These are phyloP conservation scores for Pygocentrus nattereri DNA, from an alignment of 2,797 vertebrate species.

Conservation along the genomic window DNA sequence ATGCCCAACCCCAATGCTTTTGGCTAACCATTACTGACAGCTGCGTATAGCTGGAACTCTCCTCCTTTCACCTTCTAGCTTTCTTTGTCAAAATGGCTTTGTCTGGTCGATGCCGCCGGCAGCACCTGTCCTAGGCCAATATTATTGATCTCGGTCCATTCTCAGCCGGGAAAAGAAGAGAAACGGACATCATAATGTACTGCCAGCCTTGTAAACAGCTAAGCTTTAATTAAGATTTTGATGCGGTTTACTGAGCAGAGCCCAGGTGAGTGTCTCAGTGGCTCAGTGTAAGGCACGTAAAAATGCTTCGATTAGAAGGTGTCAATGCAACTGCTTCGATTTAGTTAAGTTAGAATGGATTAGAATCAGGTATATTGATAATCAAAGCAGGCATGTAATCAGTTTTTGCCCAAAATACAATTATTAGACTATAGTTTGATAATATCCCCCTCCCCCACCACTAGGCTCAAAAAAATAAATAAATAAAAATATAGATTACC, in stretches of 20 bases:
- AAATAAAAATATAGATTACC: too few species aligned
- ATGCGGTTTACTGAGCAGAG: not conserved
- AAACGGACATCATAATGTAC: slow-evolving; percentile 3
- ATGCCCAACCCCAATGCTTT: not conserved
- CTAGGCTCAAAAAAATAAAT: too few species aligned
- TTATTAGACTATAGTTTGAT: too few species aligned
- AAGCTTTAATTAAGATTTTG: not conserved
- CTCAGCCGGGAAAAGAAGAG: not conserved
- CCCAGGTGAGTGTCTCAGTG: not conserved
- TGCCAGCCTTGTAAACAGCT: not conserved
- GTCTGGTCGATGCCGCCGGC: not conserved
- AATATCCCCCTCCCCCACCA: too few species aligned
- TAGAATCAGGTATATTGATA: not conserved
- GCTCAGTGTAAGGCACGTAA: not conserved
- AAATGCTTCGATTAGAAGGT: not conserved
- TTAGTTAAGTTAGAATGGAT: not conserved
- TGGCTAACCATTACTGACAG: not conserved
- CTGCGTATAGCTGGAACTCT: not conserved
- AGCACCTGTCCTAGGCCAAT: slow-evolving; percentile 1
- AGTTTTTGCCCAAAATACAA: not conserved
- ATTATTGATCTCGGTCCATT: slow-evolving; percentile 8
- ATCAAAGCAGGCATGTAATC: not conserved
- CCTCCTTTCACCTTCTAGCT: slow-evolving; percentile 5
- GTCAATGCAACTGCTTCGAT: not conserved
- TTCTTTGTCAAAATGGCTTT: not conserved